Base-by-base conservation (phyloP, 2,113 vertebrate species). In the Antidorcas marsupialis region DNA sequence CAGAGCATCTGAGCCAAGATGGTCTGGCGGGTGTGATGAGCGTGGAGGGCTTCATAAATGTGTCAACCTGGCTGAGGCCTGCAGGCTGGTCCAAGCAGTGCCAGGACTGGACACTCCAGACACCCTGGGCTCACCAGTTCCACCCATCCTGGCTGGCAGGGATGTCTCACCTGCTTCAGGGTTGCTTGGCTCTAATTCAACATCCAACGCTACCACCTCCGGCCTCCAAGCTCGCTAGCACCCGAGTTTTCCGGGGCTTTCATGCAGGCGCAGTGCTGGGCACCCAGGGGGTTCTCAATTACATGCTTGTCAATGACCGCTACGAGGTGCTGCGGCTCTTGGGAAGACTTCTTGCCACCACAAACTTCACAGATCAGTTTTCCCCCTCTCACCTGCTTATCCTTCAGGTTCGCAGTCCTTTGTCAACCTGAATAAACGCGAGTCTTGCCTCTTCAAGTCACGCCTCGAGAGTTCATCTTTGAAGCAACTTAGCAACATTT, bases 201-300 rank as follows among this genome's bases (percentile, higher is more conserved):
- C 30, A 19, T 21, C 64, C 71, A 81, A 10, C 1, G 11, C 28
- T 8, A 7, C 45, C 5, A 9, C 11, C 25, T 33, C 43, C 7
- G 60, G 43, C 53, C n/a, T 64, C 30, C 33, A 19, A 2, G 17
- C 76, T 52, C 5, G 8, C 89, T 7, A 7, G 19, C 6, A 3
- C 52, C 16, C 9, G 2, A 11, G 7, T 8, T 39, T 39, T 23
- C n/a, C 10, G 5, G 19, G 19, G 10, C 67, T 39, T 36, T 12
- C 10, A 0, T 10, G 57, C 36, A 50, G 6, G 55, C 6, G 13
- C 57, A 36, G 36, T 5, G 59, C 14, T 14, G 5, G 67, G 25
- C 10, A 3, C 14, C 13, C 3, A 23, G 27, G 39, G n/a, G 6
- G 19, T 19, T 1, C 47, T 64, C 67, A 2, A 2, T 39, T 6